phyloP scores from a whole-genome alignment of 2,888 invertebrate genomes.

The Phorcus lineatus region DNA sequence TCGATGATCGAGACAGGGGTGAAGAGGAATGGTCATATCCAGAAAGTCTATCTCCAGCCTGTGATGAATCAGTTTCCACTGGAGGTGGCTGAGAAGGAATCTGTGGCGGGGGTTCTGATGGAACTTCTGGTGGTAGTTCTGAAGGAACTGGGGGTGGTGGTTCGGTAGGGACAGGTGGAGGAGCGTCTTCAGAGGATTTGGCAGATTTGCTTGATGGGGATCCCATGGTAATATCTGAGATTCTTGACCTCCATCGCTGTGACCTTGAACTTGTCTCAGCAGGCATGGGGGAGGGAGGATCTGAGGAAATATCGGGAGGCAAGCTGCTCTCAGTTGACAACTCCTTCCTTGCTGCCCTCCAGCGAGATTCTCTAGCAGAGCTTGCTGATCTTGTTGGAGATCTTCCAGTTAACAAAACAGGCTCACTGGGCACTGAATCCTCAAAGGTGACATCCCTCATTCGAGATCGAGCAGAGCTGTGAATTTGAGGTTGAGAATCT shows the following conservation, averaged over 20 bases:
- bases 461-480: background rate
- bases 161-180: background rate
- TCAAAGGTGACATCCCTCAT: background rate
- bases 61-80: background rate
- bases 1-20: background rate
- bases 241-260: conserved; percentile 2
- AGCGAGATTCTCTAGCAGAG: background rate
- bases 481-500: background rate
- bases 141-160: background rate
- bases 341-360: background rate
- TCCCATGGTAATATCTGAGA: background rate
- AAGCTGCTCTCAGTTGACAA: background rate
- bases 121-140: background rate
- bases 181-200: background rate
- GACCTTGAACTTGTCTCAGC: background rate
- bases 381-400: background rate
- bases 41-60: background rate
- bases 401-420: background rate
- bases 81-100: background rate
- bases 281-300: background rate
- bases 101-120: no score
- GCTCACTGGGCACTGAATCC: background rate
- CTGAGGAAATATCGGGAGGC: background rate
- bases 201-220: background rate
- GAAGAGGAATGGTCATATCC: background rate